These are phyloP conservation scores for Stenolophus ochropezus DNA, from an alignment of 2,888 invertebrate genomes.

Conservation along the genomic window DNA sequence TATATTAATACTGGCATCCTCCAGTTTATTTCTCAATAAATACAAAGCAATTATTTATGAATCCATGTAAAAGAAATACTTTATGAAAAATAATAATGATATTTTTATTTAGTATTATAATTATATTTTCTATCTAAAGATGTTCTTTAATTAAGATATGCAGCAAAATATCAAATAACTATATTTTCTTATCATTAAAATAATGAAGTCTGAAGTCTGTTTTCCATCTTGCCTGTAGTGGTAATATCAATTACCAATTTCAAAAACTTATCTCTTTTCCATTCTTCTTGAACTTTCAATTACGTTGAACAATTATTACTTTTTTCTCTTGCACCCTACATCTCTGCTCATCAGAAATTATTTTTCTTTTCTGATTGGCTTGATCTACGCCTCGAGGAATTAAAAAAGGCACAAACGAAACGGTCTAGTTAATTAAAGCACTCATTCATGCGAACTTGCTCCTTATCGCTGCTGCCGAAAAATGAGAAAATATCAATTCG, in stretches of 20 bases:
- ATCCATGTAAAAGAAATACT: no score
- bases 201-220: no score
- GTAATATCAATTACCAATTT: background rate
- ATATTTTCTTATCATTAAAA: no score
- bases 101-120: no score
- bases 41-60: no score
- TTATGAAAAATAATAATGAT: no score
- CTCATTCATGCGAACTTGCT: slow-evolving; percentile 27
- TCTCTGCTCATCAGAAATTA: slow-evolving; percentile 8
- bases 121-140: no score
- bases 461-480: background rate
- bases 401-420: slow-evolving; percentile 16
- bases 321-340: slow-evolving; percentile 13
- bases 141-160: no score
- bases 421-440: slow-evolving; percentile 12
- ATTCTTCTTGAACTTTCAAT: background rate
- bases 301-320: background rate
- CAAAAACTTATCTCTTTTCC: background rate
- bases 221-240: background rate
- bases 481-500: slow-evolving; percentile 17
- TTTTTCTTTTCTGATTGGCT: slow-evolving; percentile 14
- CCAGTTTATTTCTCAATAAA: no score
- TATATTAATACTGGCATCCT: no score
- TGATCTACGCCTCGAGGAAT: slow-evolving; percentile 5
- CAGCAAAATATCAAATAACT: no score